A percentile compares a stretch with the other conserved stretches of the same genome.
These are phyloP conservation scores for Lipotes vexillifer DNA, from an alignment of 2,113 vertebrate species.

Conservation along the genomic window DNA sequence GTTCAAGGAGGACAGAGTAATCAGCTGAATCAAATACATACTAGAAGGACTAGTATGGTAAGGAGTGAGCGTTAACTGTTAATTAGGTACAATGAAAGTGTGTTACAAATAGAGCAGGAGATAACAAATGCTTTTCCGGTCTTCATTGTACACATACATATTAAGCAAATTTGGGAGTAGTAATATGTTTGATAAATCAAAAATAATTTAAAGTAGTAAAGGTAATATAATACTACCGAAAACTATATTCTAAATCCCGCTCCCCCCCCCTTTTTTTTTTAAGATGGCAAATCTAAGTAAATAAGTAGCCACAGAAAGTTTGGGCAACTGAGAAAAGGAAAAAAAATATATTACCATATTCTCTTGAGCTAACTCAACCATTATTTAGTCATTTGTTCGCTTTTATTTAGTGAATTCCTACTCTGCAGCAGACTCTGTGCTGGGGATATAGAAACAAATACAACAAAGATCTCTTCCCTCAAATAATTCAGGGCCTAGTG, in stretches of 20 bases:
- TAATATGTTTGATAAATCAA: background rate
- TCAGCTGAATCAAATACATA: background rate
- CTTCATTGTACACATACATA: background rate
- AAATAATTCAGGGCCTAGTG: background rate
- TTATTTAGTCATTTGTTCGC: background rate
- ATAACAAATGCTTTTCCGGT: background rate
- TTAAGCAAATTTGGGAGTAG: background rate
- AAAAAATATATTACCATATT: background rate
- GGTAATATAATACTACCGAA: background rate
- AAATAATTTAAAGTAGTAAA: slow-evolving; percentile 17
- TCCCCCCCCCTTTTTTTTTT: background rate
- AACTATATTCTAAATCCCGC: background rate
- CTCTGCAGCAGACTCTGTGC: background rate
- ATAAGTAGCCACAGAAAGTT: background rate
- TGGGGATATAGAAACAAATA: background rate
- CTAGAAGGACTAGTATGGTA: background rate
- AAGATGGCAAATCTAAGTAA: background rate
- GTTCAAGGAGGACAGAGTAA: background rate
- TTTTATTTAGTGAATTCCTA: background rate
- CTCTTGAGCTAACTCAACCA: background rate
- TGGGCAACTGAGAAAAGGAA: background rate
- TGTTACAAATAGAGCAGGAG: background rate
- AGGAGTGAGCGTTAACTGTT: background rate
- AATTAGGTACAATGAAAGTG: background rate
- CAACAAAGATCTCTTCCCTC: slow-evolving; percentile 15